These are phyloP conservation scores for Balearica regulorum DNA, from an alignment of 2,797 vertebrate genomes.

Conservation along the genomic window DNA sequence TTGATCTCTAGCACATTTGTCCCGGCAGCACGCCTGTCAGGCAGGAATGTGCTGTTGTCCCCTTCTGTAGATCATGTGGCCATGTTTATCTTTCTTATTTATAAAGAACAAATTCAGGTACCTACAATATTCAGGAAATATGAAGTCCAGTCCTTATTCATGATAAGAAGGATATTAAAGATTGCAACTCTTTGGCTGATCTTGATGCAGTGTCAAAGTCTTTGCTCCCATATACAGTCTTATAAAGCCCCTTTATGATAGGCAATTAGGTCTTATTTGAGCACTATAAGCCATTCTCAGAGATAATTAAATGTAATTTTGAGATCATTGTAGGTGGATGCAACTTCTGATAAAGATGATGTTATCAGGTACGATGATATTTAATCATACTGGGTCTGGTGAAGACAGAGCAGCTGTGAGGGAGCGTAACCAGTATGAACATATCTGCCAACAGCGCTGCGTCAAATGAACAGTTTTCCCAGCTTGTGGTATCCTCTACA, in stretches of 20 bases:
- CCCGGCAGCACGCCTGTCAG: not conserved
- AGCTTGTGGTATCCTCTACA: constrained; percentile 22
- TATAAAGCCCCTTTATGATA: not conserved
- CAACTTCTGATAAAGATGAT: not conserved
- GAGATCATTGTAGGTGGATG: not conserved
- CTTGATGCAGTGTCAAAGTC: not conserved
- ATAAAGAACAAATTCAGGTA: not conserved
- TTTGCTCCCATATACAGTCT: not conserved
- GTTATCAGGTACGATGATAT: not conserved
- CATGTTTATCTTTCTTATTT: not conserved
- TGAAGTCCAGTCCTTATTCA: not conserved
- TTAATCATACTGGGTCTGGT: constrained; percentile 1
- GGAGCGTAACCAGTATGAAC: not conserved
- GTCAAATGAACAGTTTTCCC: not conserved
- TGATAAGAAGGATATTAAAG: not conserved
- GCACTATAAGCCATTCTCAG: not conserved
- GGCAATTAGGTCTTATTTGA: not conserved
- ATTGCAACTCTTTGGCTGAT: not conserved
- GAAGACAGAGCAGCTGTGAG: not conserved
- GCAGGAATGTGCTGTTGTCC: not conserved
- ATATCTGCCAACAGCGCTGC: not conserved
- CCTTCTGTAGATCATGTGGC: not conserved
- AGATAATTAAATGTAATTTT: constrained; percentile 1
- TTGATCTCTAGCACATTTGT: not conserved
- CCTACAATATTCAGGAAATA: not conserved